Percentiles rank a stretch among this genome's conserved stretches.
phyloP scores from a whole-genome alignment of 2,797 vertebrate genomes.

The Enteromius afrohamiltoni region DNA sequence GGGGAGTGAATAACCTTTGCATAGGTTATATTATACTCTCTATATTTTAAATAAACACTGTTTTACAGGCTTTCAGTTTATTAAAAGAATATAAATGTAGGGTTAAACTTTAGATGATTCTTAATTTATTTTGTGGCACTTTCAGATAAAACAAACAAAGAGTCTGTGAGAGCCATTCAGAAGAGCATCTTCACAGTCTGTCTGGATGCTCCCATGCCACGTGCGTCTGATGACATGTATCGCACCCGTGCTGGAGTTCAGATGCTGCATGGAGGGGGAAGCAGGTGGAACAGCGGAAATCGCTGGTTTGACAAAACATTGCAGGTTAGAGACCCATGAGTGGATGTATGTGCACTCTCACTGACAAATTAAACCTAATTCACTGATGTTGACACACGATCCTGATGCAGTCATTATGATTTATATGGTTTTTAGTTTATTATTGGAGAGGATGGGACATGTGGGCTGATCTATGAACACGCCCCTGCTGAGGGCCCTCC shows the following conservation, averaged over 20 bases:
- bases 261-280: slow-evolving; percentile 85
- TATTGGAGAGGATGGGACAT: slow-evolving; percentile 92
- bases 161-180: slow-evolving; percentile 87
- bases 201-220: slow-evolving; percentile 84
- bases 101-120: neutral
- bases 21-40: neutral
- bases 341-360: neutral
- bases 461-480: slow-evolving; percentile 91
- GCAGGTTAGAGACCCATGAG: slow-evolving; percentile 78
- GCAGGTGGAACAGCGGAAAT: slow-evolving; percentile 87
- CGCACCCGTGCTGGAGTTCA: slow-evolving; percentile 84
- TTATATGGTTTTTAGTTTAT: slow-evolving; percentile 82
- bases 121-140: neutral
- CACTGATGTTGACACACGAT: neutral
- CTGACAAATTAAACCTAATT: neutral
- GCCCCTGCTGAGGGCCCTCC: slow-evolving; percentile 94
- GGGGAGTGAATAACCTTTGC: no score
- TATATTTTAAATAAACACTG: neutral
- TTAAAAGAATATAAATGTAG: neutral
- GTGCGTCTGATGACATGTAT: slow-evolving; percentile 77
- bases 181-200: slow-evolving; percentile 93
- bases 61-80: neutral
- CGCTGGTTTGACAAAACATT: slow-evolving; percentile 99
- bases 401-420: neutral
- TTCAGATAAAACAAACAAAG: slow-evolving; percentile 88